phyloP scores from a whole-genome alignment of 1,140 invertebrate genomes.

The Macrobrachium rosenbergii region DNA sequence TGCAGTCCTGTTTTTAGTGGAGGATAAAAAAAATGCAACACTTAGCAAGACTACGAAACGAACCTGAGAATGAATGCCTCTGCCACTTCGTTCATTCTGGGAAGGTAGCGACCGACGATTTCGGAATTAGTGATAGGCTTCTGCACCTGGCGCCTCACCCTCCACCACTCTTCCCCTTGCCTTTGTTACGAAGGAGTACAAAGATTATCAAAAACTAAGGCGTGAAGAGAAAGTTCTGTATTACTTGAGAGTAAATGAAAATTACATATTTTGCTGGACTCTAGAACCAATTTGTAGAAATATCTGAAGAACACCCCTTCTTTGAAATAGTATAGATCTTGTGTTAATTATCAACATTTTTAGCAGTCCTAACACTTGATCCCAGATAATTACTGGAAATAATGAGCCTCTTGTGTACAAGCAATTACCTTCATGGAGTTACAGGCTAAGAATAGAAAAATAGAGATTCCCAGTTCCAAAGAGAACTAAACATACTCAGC shows the following conservation, averaged over 20 bases:
- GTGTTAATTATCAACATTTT: too few species aligned
- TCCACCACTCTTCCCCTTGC: slow-evolving; percentile 51
- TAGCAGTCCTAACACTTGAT: too few species aligned
- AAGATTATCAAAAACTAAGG: background rate
- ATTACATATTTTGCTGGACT: too few species aligned
- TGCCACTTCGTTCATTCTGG: slow-evolving; percentile 40
- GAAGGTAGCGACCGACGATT: slow-evolving; percentile 21
- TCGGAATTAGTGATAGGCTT: slow-evolving; percentile 21
- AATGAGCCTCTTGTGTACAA: background rate
- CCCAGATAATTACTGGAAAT: too few species aligned
- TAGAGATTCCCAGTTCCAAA: background rate
- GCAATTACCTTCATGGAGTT: background rate
- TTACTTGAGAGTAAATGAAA: background rate
- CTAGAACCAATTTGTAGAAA: too few species aligned
- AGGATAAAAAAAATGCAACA: too few species aligned
- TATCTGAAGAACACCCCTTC: too few species aligned
- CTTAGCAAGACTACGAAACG: background rate
- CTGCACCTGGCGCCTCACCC: slow-evolving; percentile 33
- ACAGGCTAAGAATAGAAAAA: background rate
- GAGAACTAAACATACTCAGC: slow-evolving; percentile 31
- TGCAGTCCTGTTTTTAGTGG: too few species aligned
- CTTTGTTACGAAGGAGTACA: background rate
- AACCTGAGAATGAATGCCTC: slow-evolving; percentile 37
- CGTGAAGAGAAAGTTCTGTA: background rate
- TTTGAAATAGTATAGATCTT: too few species aligned